Evolutionary conservation across 2,797 vertebrate species (phyloP), one percentile per base, ranked within the genome.

Genomic region (Benthosema pterotum): DNA sequence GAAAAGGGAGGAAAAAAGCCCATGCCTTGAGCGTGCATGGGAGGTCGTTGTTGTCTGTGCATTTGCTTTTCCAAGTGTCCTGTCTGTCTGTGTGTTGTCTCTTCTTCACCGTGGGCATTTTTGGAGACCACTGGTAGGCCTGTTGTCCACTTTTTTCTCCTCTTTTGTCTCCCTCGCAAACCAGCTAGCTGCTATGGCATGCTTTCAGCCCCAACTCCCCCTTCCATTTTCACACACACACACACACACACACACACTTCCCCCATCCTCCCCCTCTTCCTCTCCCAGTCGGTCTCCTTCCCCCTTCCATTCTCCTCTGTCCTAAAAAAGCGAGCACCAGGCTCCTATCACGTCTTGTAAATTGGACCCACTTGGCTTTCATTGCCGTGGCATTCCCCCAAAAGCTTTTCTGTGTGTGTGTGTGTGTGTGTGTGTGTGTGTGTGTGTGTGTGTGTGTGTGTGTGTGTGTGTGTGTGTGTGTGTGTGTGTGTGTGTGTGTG

Each of bases 221-320:
- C 82, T 86, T 84, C 77, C 84, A 78, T 67, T 25, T 25, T 25
- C 22, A 25, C 66, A 67, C 74, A n/a, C n/a, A n/a, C n/a, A n/a
- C n/a, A n/a, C n/a, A 80, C 73, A 84, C 83, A n/a, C 22, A 25
- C 66, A 67, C 74, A 80, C 73, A 84, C 83, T 79, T 80, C 80
- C 77, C 83, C 80, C 71, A 77, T 74, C 51, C 69, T 65, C 63
- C 52, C 61, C 60, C 59, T 43, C 77, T 72, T 67, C 12, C 42
- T 43, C 28, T 63, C 47, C n/a, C n/a, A n/a, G n/a, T 25, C 22
- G 13, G 45, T 54, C 52, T 77, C 80, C 81, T 74, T 77, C 78
- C 86, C 79, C 80, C 83, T 78, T 71, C 63, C 57, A 57, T 70
- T 84, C 65, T 79, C 63, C 71, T 63, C 57, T 65, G 67, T 64